Conservation (phyloP, 2,113 vertebrate species). For the Sinocyclocheilus grahami region DNA sequence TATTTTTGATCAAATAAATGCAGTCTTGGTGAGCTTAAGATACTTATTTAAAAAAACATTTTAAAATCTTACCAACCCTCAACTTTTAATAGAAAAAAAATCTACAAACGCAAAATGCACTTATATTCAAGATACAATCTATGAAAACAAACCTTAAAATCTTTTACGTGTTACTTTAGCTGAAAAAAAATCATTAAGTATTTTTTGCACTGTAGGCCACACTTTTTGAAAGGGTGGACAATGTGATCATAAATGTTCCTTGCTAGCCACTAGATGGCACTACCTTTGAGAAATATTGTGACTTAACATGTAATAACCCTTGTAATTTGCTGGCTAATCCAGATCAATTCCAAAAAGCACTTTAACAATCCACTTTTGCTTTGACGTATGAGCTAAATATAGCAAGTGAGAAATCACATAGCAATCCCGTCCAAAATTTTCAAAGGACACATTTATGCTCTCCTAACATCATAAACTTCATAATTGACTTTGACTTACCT, state of each 20-base stretch:
- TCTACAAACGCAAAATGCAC: background rate
- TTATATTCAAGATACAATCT: background rate
- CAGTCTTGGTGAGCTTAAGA: background rate
- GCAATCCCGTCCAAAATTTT: background rate
- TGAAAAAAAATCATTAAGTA: too few species aligned
- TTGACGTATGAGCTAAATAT: background rate
- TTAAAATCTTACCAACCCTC: too few species aligned
- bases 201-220: background rate
- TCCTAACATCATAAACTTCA: background rate
- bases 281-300: slow-evolving; percentile 1
- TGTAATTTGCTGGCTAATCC: background rate
- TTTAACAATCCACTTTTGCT: slow-evolving; percentile 5
- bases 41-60: background rate
- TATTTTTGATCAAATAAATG: background rate
- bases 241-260: background rate
- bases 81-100: background rate
- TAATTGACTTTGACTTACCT: slow-evolving; percentile 77
- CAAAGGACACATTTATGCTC: background rate
- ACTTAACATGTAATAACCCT: background rate
- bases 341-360: background rate
- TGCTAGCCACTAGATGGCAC: background rate
- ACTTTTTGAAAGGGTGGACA: background rate
- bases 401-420: too few species aligned
- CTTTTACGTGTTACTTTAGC: too few species aligned
- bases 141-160: background rate